phyloP scores from a whole-genome alignment of 2,797 vertebrate species.

The Taenioides sp. region DNA sequence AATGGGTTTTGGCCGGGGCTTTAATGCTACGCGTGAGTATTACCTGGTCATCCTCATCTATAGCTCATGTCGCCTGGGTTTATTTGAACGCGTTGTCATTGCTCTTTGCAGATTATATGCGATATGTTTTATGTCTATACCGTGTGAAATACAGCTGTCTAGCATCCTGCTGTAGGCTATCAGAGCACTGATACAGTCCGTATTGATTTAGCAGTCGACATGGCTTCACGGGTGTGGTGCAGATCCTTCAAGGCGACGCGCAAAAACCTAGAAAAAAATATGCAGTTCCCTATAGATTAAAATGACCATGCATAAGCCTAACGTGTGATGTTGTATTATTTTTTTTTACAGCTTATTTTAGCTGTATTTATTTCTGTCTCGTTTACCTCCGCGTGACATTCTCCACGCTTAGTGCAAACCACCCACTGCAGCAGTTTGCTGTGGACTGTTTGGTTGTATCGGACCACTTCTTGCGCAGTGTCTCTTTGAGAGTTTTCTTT shows the following conservation, averaged over 20 bases:
- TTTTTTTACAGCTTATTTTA: not conserved
- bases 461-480: slow-evolving; percentile 60
- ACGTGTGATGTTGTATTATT: not conserved
- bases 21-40: slow-evolving; percentile 55
- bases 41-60: slow-evolving; percentile 40
- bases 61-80: slow-evolving; percentile 29
- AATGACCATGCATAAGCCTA: not conserved
- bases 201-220: slow-evolving; percentile 75
- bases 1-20: slow-evolving; percentile 30
- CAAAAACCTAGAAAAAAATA: slow-evolving; percentile 39
- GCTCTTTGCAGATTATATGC: slow-evolving; percentile 4
- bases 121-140: slow-evolving; percentile 10
- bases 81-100: slow-evolving; percentile 35
- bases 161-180: slow-evolving; percentile 11
- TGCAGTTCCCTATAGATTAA: not conserved
- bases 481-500: slow-evolving; percentile 11
- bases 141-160: slow-evolving; percentile 7
- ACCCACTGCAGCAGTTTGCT: slow-evolving; percentile 82
- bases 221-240: slow-evolving; percentile 83
- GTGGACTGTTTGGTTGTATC: slow-evolving; percentile 43
- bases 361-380: slow-evolving; percentile 27
- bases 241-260: slow-evolving; percentile 63
- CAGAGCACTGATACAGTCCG: slow-evolving; percentile 34
- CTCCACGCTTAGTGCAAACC: slow-evolving; percentile 58
- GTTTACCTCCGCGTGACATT: slow-evolving; percentile 51